A percentile compares a stretch with the other conserved stretches of the same genome.
Evolutionary conservation across 1,140 invertebrate species (phyloP).

Genomic region (Drosophila yakuba): DNA sequence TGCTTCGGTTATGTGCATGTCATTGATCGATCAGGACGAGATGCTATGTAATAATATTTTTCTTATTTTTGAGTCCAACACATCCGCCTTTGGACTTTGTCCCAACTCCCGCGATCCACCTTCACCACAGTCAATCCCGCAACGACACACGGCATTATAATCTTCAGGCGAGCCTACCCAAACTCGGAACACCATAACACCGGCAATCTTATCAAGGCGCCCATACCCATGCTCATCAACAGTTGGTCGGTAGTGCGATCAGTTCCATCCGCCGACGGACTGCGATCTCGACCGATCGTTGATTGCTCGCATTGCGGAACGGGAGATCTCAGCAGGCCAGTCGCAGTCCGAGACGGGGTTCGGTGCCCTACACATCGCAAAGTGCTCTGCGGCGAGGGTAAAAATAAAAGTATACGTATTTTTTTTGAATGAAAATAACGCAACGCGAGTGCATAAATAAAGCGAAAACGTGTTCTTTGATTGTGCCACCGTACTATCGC

Average conservation of each 20-base stretch:
- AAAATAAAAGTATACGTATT: constrained; percentile 43
- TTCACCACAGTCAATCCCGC: constrained; percentile 38
- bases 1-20: too few relatives aligned
- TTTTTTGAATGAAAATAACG: constrained; percentile 43
- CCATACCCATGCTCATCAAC: constrained; percentile 13
- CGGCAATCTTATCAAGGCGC: constrained; percentile 22
- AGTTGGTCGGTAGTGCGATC: constrained; percentile 36
- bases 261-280: constrained; percentile 22
- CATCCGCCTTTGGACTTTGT: constrained; percentile 31
- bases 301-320: constrained; percentile 8
- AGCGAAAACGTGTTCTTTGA: constrained; percentile 31
- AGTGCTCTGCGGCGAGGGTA: constrained; percentile 27
- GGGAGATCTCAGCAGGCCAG: constrained; percentile 16
- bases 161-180: constrained; percentile 13
- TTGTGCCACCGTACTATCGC: constrained; percentile 1
- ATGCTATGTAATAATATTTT: not conserved
- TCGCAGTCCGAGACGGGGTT: constrained; percentile 35
- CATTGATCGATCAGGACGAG: not conserved
- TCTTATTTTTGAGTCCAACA: not conserved
- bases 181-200: constrained; percentile 10
- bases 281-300: constrained; percentile 35
- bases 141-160: constrained; percentile 16
- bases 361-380: constrained; percentile 37
- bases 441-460: constrained; percentile 38
- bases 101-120: constrained; percentile 23